These are phyloP conservation scores for Synaphobranchus kaupii DNA, from an alignment of 2,797 vertebrate genomes.

Conservation along the genomic window DNA sequence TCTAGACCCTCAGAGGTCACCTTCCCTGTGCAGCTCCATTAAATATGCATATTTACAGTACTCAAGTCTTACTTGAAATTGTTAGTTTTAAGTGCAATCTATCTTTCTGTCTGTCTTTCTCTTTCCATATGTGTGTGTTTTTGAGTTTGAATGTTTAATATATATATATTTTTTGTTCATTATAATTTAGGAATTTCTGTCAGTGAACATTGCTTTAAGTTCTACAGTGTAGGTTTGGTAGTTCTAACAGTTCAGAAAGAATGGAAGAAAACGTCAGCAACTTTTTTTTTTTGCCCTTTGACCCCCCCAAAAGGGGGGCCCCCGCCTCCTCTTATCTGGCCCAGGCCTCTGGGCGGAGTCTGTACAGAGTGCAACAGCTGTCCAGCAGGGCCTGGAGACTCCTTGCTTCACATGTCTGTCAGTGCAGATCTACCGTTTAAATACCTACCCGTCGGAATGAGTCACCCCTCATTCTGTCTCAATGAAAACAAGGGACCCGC, in stretches of 20 bases:
- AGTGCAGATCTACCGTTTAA: background rate
- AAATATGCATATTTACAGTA: slow-evolving; percentile 4
- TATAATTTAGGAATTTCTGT: background rate
- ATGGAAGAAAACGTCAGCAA: background rate
- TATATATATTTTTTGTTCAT: background rate
- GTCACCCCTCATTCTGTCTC: background rate
- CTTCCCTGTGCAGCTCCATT: background rate
- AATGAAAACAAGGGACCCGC: background rate
- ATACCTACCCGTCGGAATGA: background rate
- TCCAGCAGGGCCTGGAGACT: background rate
- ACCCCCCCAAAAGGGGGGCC: background rate
- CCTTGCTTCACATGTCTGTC: background rate
- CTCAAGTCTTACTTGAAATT: background rate
- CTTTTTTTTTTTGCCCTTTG: background rate
- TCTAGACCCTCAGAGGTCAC: background rate
- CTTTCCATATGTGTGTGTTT: slow-evolving; percentile 10
- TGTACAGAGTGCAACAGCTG: background rate
- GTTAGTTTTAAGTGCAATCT: background rate
- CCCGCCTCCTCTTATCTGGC: background rate
- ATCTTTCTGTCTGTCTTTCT: background rate
- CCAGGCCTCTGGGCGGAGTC: background rate
- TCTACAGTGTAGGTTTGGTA: background rate
- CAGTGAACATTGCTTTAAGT: background rate
- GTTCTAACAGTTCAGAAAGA: background rate
- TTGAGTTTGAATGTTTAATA: slow-evolving; percentile 7